phyloP scores from a whole-genome alignment of 2,797 vertebrate genomes.

The Xyrichtys novacula region DNA sequence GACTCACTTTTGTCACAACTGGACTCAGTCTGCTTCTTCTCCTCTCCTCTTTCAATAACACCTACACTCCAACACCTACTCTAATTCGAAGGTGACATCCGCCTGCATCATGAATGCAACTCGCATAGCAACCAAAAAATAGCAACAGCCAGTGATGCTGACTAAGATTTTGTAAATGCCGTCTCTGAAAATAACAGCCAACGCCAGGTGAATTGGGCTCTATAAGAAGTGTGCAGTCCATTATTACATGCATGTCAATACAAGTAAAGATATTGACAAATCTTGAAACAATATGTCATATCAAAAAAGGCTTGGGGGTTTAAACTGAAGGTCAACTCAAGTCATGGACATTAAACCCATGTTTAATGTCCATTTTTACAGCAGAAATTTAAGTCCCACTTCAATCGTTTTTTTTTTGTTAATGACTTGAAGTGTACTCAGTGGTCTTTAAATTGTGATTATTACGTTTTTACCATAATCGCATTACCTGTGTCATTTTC shows the following conservation, averaged over 20 bases:
- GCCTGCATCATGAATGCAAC: slow-evolving; percentile 46
- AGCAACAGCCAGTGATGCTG: slow-evolving; percentile 45
- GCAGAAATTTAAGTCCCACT: no score
- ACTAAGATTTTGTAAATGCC: slow-evolving; percentile 41
- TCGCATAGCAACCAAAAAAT: slow-evolving; percentile 34
- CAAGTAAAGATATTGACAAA: no score
- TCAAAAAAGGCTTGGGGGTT: no score
- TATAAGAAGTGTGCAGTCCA: not conserved
- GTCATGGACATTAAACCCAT: no score
- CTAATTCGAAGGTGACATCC: slow-evolving; percentile 54
- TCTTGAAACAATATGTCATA: no score
- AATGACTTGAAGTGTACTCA: no score
- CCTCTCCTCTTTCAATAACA: slow-evolving; percentile 39
- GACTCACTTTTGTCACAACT: slow-evolving; percentile 65
- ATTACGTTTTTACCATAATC: no score
- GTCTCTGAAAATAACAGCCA: slow-evolving; percentile 38
- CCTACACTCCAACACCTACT: slow-evolving; percentile 55
- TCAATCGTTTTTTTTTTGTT: no score
- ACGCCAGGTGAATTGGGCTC: slow-evolving; percentile 24
- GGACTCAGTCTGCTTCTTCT: slow-evolving; percentile 27
- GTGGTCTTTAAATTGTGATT: no score
- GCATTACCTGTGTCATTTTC: no score
- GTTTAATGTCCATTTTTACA: no score
- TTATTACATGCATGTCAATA: slow-evolving; percentile 9
- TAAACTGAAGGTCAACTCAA: no score